A percentile compares a stretch with the other conserved stretches of the same genome.
These are phyloP conservation scores for Eucidaris tribuloides DNA, from an alignment of 35 echinoderm and acorn worm genomes.

Conservation along the genomic window DNA sequence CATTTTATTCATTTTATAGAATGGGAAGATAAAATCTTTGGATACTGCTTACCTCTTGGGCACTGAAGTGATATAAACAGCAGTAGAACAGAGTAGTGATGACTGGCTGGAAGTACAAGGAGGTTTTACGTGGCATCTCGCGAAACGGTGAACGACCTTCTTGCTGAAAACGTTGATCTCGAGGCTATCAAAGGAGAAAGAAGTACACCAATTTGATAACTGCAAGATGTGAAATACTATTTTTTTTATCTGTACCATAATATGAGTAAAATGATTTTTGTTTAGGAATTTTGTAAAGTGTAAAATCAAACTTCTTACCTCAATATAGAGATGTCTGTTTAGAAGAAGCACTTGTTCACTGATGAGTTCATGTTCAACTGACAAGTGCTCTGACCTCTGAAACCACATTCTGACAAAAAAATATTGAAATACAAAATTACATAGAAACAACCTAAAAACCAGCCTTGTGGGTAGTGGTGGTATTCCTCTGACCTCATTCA, in stretches of 20 bases:
- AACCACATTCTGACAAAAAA: constrained; percentile 61
- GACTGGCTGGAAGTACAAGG: constrained; percentile 70
- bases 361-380: constrained; percentile 40
- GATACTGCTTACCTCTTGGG: constrained; percentile 63
- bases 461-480: too few relatives aligned
- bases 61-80: constrained; percentile 80
- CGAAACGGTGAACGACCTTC: constrained; percentile 65
- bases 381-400: constrained; percentile 5
- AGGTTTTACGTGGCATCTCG: constrained; percentile 46
- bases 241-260: too few relatives aligned
- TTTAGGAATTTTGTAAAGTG: neutral
- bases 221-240: neutral
- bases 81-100: constrained; percentile 95
- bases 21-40: too few relatives aligned
- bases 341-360: constrained; percentile 54
- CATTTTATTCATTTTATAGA: too few relatives aligned
- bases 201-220: neutral
- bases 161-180: constrained; percentile 47
- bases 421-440: too few relatives aligned
- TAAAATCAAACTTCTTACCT: constrained; percentile 43
- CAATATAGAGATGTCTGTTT: constrained; percentile 71
- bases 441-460: too few relatives aligned
- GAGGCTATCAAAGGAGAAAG: constrained; percentile 22
- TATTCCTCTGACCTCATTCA: too few relatives aligned
- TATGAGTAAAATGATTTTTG: too few relatives aligned